These are phyloP conservation scores for Zaprionus nigranus DNA, from an alignment of 1,140 invertebrate genomes.

Conservation along the genomic window DNA sequence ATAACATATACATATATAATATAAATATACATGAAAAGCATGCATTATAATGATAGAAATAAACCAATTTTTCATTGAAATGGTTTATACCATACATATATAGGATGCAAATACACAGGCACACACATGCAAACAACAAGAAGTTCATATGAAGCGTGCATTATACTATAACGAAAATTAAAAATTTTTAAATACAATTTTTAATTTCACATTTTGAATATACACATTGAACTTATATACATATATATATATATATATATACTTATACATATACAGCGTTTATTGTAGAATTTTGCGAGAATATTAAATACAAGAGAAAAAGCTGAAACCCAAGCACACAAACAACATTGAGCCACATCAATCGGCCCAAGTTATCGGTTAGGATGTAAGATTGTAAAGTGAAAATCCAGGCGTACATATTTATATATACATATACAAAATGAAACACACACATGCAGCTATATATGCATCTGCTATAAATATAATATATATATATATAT, in stretches of 20 bases:
- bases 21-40: slow-evolving; percentile 44
- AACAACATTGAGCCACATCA: slow-evolving; percentile 46
- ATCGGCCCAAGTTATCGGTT: slow-evolving; percentile 59
- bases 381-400: slow-evolving; percentile 79
- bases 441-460: slow-evolving; percentile 61
- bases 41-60: slow-evolving; percentile 55
- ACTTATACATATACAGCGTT: slow-evolving; percentile 58
- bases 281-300: slow-evolving; percentile 75
- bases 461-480: slow-evolving; percentile 72
- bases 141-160: slow-evolving; percentile 41
- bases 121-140: slow-evolving; percentile 32
- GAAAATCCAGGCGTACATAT: slow-evolving; percentile 75
- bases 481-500: slow-evolving; percentile 47
- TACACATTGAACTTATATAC: slow-evolving; percentile 70
- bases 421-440: slow-evolving; percentile 70
- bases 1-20: slow-evolving; percentile 56
- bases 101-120: slow-evolving; percentile 12
- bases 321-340: slow-evolving; percentile 55
- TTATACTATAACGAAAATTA: slow-evolving; percentile 52
- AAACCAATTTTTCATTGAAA: slow-evolving; percentile 53
- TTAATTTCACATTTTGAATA: slow-evolving; percentile 79
- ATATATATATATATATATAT: slow-evolving; percentile 38
- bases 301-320: slow-evolving; percentile 52
- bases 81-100: slow-evolving; percentile 52
- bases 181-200: slow-evolving; percentile 78